phyloP scores from a whole-genome alignment of 1,140 invertebrate species.

The Drosophila arizonae region DNA sequence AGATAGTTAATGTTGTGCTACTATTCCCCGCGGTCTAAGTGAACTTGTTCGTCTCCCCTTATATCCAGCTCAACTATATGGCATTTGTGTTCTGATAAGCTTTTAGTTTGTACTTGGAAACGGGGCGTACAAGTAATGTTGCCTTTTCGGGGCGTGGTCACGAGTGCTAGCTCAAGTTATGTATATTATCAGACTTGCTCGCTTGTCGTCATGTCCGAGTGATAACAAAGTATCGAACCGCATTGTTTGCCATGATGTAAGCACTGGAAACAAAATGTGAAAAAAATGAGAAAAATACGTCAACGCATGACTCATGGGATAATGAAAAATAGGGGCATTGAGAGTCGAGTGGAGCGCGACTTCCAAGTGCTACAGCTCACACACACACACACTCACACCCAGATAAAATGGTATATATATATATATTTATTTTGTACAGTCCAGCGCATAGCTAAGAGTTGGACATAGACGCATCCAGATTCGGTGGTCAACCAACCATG shows the following conservation, averaged over 20 bases:
- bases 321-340: conserved; percentile 22
- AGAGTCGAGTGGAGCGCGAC: conserved; percentile 15
- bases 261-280: conserved; percentile 36
- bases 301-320: conserved; percentile 43
- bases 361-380: conserved; percentile 47
- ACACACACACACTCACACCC: conserved; percentile 12
- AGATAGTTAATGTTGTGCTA: too few relatives aligned
- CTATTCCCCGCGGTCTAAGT: too few relatives aligned
- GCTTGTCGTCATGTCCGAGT: conserved; percentile 63
- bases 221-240: conserved; percentile 30
- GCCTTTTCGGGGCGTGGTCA: conserved; percentile 31
- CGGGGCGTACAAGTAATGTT: conserved; percentile 13
- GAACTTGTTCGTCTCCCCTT: background rate
- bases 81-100: conserved; percentile 38
- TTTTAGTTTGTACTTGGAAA: conserved; percentile 39
- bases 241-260: conserved; percentile 62
- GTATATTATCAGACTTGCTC: conserved; percentile 36
- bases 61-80: conserved; percentile 47
- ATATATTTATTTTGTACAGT: conserved; percentile 52
- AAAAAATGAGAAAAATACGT: conserved; percentile 31
- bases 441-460: conserved; percentile 39
- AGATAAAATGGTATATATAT: background rate
- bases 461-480: conserved; percentile 52
- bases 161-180: background rate
- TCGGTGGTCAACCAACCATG: conserved; percentile 55